Evolutionary conservation across 1,140 invertebrate genomes (phyloP), one percentile per base, ranked within the genome.

Genomic region (Arion vulgaris): DNA sequence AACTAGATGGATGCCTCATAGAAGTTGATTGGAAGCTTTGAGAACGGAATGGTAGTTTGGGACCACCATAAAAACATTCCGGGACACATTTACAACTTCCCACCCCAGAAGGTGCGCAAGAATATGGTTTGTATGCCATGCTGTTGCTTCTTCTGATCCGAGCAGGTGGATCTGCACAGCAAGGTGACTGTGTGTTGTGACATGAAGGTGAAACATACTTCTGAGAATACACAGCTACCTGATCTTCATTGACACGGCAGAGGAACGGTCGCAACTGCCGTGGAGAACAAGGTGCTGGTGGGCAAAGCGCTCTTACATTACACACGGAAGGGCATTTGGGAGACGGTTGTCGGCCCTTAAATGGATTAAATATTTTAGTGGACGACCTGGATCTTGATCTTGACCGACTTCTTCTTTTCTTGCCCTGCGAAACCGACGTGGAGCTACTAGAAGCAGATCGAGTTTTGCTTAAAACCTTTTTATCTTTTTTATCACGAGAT

Each of bases 11-110:
- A 36, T 5, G 26, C 0, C 45, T 75, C 32, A 75, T 17, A 9
- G 36, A 26, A 49, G 73, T 53, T 17, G 23, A 1, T 28, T 53
- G 41, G 23, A 75, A 75, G 73, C 73, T 75, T n/a, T 75, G 73
- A 51, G 73, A 75, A 17, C 73, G 73, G n/a, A 9, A 51, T 1
- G 73, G 73, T 11, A 75, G 15, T 34, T 75, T 51, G 15, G 39
- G 15, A 75, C 5, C 4, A 32, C n/a, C 62, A 32, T 7, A 28
- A n/a, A 17, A 66, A 57, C 17, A 26, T 19, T 57, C 7, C 26
- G 15, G 4, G 17, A 57, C 19, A 57, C 51, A 23, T 32, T 32
- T 9, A 17, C 62, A 66, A 13, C 19, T 5, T 28, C 17, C n/a
- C 1, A 7, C 28, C n/a, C 2, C 7, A 17, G 17, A n/a, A 32